Base-by-base conservation (phyloP, 1,140 invertebrate genomes). In the Palaemon carinicauda region DNA sequence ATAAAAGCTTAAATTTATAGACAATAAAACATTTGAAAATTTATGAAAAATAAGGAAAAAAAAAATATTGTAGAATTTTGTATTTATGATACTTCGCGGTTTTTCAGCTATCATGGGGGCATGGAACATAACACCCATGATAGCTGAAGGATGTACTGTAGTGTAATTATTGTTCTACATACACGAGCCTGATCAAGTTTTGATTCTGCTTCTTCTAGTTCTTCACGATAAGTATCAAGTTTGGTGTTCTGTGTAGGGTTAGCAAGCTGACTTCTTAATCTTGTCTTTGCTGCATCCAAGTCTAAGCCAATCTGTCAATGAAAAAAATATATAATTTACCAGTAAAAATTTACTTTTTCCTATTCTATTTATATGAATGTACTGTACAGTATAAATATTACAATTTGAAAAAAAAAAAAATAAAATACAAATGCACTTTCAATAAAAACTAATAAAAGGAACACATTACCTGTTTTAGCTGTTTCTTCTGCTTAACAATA, bases 131-230 rank as follows among this genome's bases (percentile, higher is more conserved):
- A n/a, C n/a, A n/a, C n/a, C n/a, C n/a, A n/a, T n/a, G n/a, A n/a
- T n/a, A n/a, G n/a, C n/a, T n/a, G n/a, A n/a, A n/a, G n/a, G n/a
- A n/a, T n/a, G n/a, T n/a, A 29, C 31, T 51, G 27, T 17, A 27
- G 10, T 41, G 19, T 15, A 50, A 77, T 27, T 74, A 77, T 31
- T 31, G 19, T 24, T 81, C 51, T 31, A 90, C 90, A 89, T 91
- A 94, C 94, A 71, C 96, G 94, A 85, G 95, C 95, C 89, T 97
- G 95, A 91, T 98, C 97, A 53, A 98, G 95, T 92, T 96, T 97
- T 29, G 93, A 92, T 89, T 95, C 95, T 1, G 96, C 95, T 90
- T 98, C 97, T 91, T 98, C 97, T 80, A 97, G 92, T 91, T 98
- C 97, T 87, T 97, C 96, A 90, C 94, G 94, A 71, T 95, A 91